A percentile compares a stretch with the other conserved stretches of the same genome.
Evolutionary conservation across 2,888 invertebrate species (phyloP).

Genomic region (Drosophila yooni): DNA sequence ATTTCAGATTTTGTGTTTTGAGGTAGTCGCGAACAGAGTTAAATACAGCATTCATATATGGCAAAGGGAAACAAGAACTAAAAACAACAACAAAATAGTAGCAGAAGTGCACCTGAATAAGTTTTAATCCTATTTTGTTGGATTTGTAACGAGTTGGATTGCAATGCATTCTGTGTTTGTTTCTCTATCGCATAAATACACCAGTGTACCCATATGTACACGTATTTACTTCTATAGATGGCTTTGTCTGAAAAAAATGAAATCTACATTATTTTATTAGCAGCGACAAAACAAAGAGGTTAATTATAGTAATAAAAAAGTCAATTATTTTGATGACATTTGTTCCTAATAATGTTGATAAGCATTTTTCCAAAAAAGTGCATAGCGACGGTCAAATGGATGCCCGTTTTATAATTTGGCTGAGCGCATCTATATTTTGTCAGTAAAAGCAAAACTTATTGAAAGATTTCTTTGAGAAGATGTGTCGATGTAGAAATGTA

Average conservation of each 20-base stretch:
- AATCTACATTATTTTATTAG: background rate
- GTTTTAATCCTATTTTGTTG: slow-evolving; percentile 74
- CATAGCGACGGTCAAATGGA: too few species aligned
- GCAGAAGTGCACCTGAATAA: slow-evolving; percentile 53
- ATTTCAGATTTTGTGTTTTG: slow-evolving; percentile 55
- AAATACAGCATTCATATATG: slow-evolving; percentile 60
- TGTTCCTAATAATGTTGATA: background rate
- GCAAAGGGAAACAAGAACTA: slow-evolving; percentile 36
- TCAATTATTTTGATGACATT: background rate
- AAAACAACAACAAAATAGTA: slow-evolving; percentile 13
- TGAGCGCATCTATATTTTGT: background rate
- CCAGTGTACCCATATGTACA: background rate
- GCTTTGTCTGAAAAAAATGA: background rate
- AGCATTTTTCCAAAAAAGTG: background rate
- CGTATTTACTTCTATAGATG: background rate
- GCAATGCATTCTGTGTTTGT: slow-evolving; percentile 19
- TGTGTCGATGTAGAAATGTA: background rate
- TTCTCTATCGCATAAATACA: slow-evolving; percentile 2
- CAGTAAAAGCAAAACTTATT: background rate
- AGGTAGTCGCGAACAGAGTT: slow-evolving; percentile 37
- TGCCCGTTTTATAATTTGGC: background rate
- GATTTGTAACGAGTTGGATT: slow-evolving; percentile 47
- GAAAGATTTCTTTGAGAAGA: background rate
- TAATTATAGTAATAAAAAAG: background rate
- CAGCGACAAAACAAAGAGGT: background rate